These are phyloP conservation scores for Labeo catla DNA, from an alignment of 2,113 vertebrate species.

Conservation along the genomic window DNA sequence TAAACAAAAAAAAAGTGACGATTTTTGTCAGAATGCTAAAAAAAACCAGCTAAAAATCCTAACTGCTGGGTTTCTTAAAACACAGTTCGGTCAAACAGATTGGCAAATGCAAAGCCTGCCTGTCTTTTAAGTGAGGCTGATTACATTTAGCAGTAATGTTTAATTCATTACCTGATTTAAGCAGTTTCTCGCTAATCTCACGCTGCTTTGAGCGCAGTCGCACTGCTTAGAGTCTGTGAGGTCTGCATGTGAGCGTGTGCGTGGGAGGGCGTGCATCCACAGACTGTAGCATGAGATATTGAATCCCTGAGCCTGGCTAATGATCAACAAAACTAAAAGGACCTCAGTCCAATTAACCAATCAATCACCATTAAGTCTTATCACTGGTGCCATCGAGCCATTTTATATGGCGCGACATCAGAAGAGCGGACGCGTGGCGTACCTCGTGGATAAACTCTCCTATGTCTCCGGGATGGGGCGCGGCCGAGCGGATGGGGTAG, in stretches of 20 bases:
- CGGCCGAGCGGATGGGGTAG: slow-evolving; percentile 92
- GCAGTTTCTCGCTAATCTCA: slow-evolving; percentile 59
- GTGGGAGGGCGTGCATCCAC: slow-evolving; percentile 9
- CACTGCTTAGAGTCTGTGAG: slow-evolving; percentile 39
- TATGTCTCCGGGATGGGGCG: slow-evolving; percentile 95
- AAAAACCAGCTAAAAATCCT: not conserved
- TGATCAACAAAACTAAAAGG: slow-evolving; percentile 53
- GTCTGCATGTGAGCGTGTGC: slow-evolving; percentile 35
- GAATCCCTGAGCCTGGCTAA: slow-evolving; percentile 51
- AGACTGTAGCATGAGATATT: slow-evolving; percentile 34
- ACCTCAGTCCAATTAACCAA: slow-evolving; percentile 50
- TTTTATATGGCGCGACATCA: slow-evolving; percentile 52
- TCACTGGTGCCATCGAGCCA: slow-evolving; percentile 56
- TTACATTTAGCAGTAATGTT: slow-evolving; percentile 55
- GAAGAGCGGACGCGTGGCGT: not conserved
- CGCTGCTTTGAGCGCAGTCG: slow-evolving; percentile 45
- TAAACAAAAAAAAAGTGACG: not conserved
- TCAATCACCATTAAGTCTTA: slow-evolving; percentile 60
- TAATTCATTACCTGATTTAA: slow-evolving; percentile 63
- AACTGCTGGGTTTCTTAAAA: not conserved
- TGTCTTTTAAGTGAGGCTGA: slow-evolving; percentile 34
- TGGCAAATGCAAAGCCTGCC: slow-evolving; percentile 28
- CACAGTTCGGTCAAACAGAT: not conserved
- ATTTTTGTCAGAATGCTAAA: not conserved
- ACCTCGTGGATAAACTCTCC: slow-evolving; percentile 99